Conservation (phyloP, 2,113 vertebrate species). For the Craseonycteris thonglongyai region DNA sequence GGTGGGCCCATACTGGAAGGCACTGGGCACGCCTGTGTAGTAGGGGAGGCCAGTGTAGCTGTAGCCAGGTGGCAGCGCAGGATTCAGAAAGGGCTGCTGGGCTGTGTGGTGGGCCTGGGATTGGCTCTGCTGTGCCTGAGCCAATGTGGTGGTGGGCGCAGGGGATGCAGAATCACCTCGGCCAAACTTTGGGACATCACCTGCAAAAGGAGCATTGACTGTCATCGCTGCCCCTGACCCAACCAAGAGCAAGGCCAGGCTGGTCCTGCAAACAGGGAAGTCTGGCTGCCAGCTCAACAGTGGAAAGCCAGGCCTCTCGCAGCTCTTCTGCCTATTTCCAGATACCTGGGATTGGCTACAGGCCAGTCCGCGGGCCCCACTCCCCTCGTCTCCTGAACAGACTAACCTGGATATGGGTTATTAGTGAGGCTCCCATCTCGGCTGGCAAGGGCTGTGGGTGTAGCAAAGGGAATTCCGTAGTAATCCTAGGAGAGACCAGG, state of each 20-base stretch:
- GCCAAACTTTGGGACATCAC: constrained; percentile 95
- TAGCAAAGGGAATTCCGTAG: constrained; percentile 97
- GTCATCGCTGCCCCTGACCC: background rate
- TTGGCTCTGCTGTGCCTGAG: constrained; percentile 88
- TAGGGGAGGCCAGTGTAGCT: constrained; percentile 98
- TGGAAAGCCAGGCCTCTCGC: background rate
- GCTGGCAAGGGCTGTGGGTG: constrained; percentile 90
- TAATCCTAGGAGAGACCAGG: constrained; percentile 86
- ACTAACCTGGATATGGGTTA: constrained; percentile 95
- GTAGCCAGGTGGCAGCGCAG: constrained; percentile 91
- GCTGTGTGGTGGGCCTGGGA: constrained; percentile 88
- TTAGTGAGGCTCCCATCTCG: constrained; percentile 93
- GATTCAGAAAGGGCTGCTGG: constrained; percentile 95
- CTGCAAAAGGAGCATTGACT: constrained; percentile 70
- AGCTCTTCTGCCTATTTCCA: background rate
- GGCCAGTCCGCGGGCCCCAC: background rate
- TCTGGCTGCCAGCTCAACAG: background rate
- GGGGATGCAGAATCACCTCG: constrained; percentile 94
- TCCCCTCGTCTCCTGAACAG: background rate
- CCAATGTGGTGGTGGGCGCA: constrained; percentile 88
- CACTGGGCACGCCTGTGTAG: constrained; percentile 91
- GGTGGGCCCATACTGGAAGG: constrained; percentile 95
- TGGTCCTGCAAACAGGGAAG: background rate
- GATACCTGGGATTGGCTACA: background rate
- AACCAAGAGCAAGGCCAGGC: background rate